Conservation (phyloP, 2,797 vertebrate species). For the Toxotes lorentzi region DNA sequence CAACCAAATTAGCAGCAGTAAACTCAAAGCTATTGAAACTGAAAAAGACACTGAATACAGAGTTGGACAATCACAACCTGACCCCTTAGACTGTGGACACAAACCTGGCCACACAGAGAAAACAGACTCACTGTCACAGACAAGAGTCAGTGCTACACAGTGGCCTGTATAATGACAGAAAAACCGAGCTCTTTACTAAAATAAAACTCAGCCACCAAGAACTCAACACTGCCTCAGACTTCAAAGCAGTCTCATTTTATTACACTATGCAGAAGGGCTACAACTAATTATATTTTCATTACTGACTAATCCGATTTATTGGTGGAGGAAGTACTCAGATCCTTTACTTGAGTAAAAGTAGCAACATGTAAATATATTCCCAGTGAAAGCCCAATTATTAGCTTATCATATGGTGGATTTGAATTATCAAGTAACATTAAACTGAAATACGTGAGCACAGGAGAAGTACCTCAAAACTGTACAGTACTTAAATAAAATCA, state of each 20-base stretch:
- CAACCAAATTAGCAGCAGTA: background rate
- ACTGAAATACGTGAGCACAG: background rate
- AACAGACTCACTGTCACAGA: background rate
- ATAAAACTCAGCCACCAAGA: conserved; percentile 8
- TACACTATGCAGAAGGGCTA: background rate
- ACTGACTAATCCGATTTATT: background rate
- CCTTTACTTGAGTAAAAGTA: background rate
- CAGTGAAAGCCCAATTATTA: background rate
- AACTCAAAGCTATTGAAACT: conserved; percentile 8
- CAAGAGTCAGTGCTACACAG: background rate
- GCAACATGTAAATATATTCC: background rate
- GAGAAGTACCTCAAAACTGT: background rate
- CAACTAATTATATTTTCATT: conserved; percentile 3
- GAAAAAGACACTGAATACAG: conserved; percentile 4
- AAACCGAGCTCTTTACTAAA: background rate
- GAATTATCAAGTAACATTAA: background rate
- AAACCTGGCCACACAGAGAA: conserved; percentile 28
- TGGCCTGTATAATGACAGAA: background rate
- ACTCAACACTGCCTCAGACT: background rate
- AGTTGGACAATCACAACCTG: conserved; percentile 9
- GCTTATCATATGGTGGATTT: background rate
- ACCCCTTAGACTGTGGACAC: background rate
- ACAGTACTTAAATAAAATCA: background rate
- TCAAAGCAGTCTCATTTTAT: conserved; percentile 23
- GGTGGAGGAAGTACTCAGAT: background rate